Percentiles rank a stretch among this genome's conserved stretches.
Evolutionary conservation across 2,888 invertebrate species (phyloP).

Genomic region (Cryptus armator): DNA sequence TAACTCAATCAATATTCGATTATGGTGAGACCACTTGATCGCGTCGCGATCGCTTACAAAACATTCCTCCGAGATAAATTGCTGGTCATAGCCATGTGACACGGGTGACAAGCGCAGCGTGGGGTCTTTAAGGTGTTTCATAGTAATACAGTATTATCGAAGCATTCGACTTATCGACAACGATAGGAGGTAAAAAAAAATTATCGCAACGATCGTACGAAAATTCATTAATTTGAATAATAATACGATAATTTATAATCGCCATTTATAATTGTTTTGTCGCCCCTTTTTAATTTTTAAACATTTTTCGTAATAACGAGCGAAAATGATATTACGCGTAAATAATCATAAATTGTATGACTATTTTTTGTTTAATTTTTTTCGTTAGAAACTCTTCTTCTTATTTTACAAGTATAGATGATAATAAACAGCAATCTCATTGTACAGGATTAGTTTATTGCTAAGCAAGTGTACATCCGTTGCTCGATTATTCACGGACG

Average conservation of each 20-base stretch:
- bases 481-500: conserved; percentile 39
- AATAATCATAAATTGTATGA: too few species aligned
- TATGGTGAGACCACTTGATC: conserved; percentile 65
- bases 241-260: too few species aligned
- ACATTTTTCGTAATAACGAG: too few species aligned
- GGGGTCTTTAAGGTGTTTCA: conserved; percentile 53
- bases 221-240: background rate
- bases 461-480: conserved; percentile 48
- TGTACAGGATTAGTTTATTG: conserved; percentile 1
- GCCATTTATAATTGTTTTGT: too few species aligned
- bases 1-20: conserved; percentile 67
- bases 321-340: too few species aligned
- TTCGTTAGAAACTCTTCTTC: background rate
- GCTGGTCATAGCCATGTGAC: conserved; percentile 64
- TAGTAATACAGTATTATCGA: background rate
- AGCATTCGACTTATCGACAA: background rate
- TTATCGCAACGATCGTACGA: background rate
- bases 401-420: background rate
- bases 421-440: conserved; percentile 5
- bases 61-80: conserved; percentile 57
- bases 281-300: too few species aligned
- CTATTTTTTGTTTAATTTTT: background rate
- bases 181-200: background rate
- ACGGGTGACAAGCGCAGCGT: conserved; percentile 63
- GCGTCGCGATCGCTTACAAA: conserved; percentile 45